These are phyloP conservation scores for Trididemnum miniatum DNA, from an alignment of 23 tunicate genomes.

Conservation along the genomic window DNA sequence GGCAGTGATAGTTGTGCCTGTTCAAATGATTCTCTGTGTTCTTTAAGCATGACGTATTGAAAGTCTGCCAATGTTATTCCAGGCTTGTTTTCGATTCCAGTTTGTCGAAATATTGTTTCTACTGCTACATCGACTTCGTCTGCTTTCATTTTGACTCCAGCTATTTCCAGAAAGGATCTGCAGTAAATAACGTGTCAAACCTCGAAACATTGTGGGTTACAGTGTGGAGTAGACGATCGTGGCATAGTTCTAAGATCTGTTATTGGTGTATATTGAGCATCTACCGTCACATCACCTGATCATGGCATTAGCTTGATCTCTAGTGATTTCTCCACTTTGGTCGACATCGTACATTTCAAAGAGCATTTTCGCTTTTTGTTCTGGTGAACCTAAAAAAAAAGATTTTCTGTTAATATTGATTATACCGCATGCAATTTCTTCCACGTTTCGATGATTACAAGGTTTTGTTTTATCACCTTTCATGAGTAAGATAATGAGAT, in stretches of 20 bases:
- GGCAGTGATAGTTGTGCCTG: constrained; percentile 78
- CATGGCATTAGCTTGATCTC: constrained; percentile 75
- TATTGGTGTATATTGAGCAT: too few relatives aligned
- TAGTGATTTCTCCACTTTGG: constrained; percentile 63
- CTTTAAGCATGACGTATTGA: constrained; percentile 74
- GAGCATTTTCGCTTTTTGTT: constrained; percentile 76
- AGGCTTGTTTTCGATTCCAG: constrained; percentile 55
- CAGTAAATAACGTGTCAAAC: too few relatives aligned
- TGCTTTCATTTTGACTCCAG: constrained; percentile 58
- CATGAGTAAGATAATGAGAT: constrained; percentile 82
- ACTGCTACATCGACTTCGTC: constrained; percentile 68
- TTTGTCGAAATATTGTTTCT: constrained; percentile 66
- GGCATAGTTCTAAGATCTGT: too few relatives aligned
- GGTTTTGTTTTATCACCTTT: constrained; percentile 48
- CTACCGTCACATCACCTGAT: too few relatives aligned
- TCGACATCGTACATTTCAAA: constrained; percentile 92
- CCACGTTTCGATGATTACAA: too few relatives aligned
- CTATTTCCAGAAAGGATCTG: constrained; percentile 91
- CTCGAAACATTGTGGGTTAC: too few relatives aligned
- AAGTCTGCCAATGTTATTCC: constrained; percentile 65
- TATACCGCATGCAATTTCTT: too few relatives aligned
- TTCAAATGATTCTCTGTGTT: constrained; percentile 75
- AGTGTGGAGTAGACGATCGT: too few relatives aligned
- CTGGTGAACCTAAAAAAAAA: constrained; percentile 77
- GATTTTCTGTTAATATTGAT: too few relatives aligned